A percentile compares a stretch with the other conserved stretches of the same genome.
These are phyloP conservation scores for Doryteuthis pealeii DNA, from an alignment of 1,140 invertebrate species.

Conservation along the genomic window DNA sequence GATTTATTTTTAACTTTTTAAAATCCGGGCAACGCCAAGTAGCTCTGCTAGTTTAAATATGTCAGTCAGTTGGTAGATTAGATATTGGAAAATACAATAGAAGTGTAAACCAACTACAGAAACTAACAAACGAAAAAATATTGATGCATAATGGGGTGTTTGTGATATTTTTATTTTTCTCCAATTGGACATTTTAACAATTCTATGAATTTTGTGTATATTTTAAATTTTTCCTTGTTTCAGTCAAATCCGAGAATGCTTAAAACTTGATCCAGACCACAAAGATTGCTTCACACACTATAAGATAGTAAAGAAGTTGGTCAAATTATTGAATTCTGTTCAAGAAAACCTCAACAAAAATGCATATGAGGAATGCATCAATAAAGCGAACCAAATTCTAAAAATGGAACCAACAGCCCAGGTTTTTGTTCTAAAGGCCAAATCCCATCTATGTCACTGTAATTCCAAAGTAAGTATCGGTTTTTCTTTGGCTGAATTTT, in stretches of 20 bases:
- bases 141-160: too few relatives aligned
- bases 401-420: conserved; percentile 66
- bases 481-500: background rate
- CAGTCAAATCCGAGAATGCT: conserved; percentile 92
- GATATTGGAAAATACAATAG: too few relatives aligned
- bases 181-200: too few relatives aligned
- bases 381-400: conserved; percentile 69
- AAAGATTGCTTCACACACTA: conserved; percentile 95
- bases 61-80: too few relatives aligned
- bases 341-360: conserved; percentile 71
- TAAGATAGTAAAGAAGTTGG: conserved; percentile 96
- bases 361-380: conserved; percentile 76
- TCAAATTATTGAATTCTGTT: conserved; percentile 78
- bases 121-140: too few relatives aligned
- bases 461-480: conserved; percentile 45
- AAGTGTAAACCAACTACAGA: too few relatives aligned
- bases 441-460: conserved; percentile 54
- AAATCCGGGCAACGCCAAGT: too few relatives aligned
- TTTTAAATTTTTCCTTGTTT: too few relatives aligned
- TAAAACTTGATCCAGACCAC: conserved; percentile 97
- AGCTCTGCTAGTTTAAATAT: too few relatives aligned
- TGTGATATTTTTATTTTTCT: too few relatives aligned
- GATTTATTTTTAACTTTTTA: too few relatives aligned
- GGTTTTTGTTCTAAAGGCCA: conserved; percentile 44
- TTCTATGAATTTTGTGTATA: too few relatives aligned